phyloP scores from a whole-genome alignment of 2,113 vertebrate species.

The Rhinoptilus africanus region DNA sequence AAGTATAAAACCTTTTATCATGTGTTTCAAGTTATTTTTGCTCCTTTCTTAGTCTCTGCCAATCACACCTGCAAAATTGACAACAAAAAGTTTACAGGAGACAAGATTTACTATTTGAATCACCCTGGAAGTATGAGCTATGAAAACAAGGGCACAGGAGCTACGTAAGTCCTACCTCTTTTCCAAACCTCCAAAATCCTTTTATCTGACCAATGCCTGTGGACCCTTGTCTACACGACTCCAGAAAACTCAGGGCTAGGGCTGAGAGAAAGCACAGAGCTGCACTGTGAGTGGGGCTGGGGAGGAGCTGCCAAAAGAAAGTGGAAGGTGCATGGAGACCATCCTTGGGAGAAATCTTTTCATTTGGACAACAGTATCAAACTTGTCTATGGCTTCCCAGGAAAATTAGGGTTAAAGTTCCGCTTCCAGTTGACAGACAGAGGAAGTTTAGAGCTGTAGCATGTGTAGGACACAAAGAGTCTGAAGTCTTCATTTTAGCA shows the following conservation, averaged over 20 bases:
- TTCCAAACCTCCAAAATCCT: neutral
- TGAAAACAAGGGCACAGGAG: neutral
- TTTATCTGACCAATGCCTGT: neutral
- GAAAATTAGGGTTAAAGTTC: neutral
- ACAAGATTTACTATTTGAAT: neutral
- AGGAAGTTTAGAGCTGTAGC: neutral
- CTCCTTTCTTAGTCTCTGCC: neutral
- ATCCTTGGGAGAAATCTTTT: neutral
- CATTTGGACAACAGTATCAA: neutral
- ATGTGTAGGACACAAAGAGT: neutral
- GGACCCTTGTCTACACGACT: rapidly evolving
- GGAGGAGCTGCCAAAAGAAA: neutral
- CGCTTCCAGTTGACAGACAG: neutral
- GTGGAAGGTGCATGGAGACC: rapidly evolving
- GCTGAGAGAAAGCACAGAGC: neutral
- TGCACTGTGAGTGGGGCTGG: neutral
- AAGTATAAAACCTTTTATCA: neutral
- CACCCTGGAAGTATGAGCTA: neutral
- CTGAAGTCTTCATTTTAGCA: neutral
- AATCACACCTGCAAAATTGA: neutral
- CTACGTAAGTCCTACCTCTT: neutral
- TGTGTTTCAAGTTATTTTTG: neutral
- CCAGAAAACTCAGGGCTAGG: neutral
- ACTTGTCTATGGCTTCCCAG: neutral
- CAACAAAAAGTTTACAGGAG: neutral